Evolutionary conservation across 1,140 invertebrate species (phyloP).

Genomic region (Pararge aegeria): DNA sequence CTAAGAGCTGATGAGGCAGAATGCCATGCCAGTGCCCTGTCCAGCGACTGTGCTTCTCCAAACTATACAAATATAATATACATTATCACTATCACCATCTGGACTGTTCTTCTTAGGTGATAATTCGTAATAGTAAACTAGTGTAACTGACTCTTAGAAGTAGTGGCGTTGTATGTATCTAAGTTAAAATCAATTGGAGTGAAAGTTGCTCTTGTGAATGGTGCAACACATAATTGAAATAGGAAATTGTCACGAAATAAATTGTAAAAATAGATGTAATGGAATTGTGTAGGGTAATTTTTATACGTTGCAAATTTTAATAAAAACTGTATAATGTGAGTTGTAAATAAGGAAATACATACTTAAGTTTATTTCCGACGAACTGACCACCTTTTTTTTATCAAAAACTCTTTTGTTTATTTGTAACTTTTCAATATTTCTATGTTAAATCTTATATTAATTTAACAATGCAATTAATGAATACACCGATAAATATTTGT

Average conservation of each 20-base stretch:
- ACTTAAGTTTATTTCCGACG: background rate
- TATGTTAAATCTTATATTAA: background rate
- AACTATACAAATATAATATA: slow-evolving; percentile 55
- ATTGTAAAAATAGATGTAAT: slow-evolving; percentile 5
- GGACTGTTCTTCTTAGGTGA: slow-evolving; percentile 63
- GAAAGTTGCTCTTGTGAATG: background rate
- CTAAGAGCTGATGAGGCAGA: slow-evolving; percentile 87
- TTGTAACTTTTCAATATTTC: background rate
- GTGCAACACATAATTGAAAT: slow-evolving; percentile 1
- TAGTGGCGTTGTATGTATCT: no score
- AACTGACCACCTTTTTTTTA: background rate
- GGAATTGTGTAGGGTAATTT: slow-evolving; percentile 9
- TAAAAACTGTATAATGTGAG: background rate
- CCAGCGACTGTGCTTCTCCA: slow-evolving; percentile 76
- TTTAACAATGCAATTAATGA: background rate
- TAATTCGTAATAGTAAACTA: slow-evolving; percentile 25
- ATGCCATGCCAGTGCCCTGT: slow-evolving; percentile 87
- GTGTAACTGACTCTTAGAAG: background rate
- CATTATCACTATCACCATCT: slow-evolving; percentile 47
- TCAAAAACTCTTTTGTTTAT: background rate
- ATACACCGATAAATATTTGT: background rate
- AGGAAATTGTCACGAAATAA: background rate
- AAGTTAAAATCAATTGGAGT: background rate
- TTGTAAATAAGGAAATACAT: background rate
- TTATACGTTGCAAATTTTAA: slow-evolving; percentile 12